These are phyloP conservation scores for Drosophila tristis DNA, from an alignment of 1,140 invertebrate genomes.

Conservation along the genomic window DNA sequence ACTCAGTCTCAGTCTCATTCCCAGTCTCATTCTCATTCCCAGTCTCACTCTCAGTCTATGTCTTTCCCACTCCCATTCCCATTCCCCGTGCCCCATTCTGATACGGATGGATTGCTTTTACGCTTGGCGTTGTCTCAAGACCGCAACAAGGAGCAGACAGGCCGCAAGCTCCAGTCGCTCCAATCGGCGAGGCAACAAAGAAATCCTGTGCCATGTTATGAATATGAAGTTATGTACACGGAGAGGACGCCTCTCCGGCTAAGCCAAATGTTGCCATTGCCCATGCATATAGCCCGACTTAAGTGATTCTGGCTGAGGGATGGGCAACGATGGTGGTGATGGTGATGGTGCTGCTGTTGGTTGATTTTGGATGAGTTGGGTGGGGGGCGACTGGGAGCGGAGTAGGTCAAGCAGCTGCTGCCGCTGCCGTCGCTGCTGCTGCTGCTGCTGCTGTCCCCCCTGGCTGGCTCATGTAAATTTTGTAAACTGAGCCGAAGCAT, in stretches of 20 bases:
- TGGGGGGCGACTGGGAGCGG: not conserved
- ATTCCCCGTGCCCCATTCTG: conserved; percentile 21
- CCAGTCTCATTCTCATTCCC: not conserved
- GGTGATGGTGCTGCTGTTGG: no score
- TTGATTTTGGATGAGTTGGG: no score
- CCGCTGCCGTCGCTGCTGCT: conserved; percentile 26
- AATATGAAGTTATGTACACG: conserved; percentile 61
- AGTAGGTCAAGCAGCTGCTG: conserved; percentile 69
- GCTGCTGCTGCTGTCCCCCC: conserved; percentile 14
- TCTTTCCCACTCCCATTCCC: not conserved
- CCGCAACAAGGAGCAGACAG: conserved; percentile 38
- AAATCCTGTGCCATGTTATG: conserved; percentile 44
- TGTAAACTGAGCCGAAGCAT: conserved; percentile 76
- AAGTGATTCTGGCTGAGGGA: conserved; percentile 60
- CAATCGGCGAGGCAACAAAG: conserved; percentile 12
- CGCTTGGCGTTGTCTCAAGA: conserved; percentile 23
- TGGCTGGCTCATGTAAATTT: conserved; percentile 57
- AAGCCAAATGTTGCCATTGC: conserved; percentile 66
- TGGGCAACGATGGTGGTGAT: not conserved
- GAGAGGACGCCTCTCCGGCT: conserved; percentile 10
- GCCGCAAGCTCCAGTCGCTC: not conserved
- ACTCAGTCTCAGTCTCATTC: not conserved
- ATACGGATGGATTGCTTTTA: conserved; percentile 9
- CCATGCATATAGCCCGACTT: conserved; percentile 72
- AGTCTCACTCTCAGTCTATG: not conserved